Percentiles rank a stretch among this genome's conserved stretches.
Conservation (phyloP, 2,888 invertebrate genomes). For the Cosmorhoe ocellata region DNA sequence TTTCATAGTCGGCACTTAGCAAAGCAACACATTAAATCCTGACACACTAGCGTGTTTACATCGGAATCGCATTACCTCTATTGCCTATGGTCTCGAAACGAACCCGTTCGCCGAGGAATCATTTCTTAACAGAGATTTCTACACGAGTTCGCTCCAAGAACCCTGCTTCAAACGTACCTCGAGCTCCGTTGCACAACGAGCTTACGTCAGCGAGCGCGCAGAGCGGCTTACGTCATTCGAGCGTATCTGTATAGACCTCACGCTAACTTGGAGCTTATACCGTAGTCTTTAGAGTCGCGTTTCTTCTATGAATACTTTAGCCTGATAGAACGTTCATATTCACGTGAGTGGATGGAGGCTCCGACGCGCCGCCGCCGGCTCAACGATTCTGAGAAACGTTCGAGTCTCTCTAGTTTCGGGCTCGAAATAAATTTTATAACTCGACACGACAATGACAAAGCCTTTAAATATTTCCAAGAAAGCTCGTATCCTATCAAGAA, state of each 20-base stretch:
- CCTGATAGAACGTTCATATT: constrained; percentile 80
- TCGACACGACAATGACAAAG: constrained; percentile 42
- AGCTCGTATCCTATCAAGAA: constrained; percentile 34
- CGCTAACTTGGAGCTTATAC: constrained; percentile 63
- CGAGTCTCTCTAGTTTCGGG: constrained; percentile 75
- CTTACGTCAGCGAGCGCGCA: constrained; percentile 80
- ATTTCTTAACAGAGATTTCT: constrained; percentile 79
- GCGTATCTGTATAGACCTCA: constrained; percentile 55
- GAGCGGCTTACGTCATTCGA: constrained; percentile 79
- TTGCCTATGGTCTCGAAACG: constrained; percentile 54
- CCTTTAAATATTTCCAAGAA: constrained; percentile 52
- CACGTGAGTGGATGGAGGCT: constrained; percentile 81
- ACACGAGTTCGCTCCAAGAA: constrained; percentile 75
- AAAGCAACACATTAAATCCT: not conserved
- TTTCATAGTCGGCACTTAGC: too few species aligned
- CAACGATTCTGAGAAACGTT: constrained; percentile 79
- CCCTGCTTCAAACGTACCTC: constrained; percentile 77
- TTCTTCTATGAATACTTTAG: constrained; percentile 51
- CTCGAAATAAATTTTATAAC: constrained; percentile 74
- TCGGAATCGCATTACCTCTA: constrained; percentile 29
- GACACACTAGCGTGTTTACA: constrained; percentile 1
- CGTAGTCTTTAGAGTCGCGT: constrained; percentile 51
- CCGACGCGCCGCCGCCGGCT: constrained; percentile 74
- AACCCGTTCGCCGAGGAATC: constrained; percentile 63
- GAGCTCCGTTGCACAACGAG: constrained; percentile 80